Conservation (phyloP, 2,797 vertebrate genomes). For the Diglossa cyanea region DNA sequence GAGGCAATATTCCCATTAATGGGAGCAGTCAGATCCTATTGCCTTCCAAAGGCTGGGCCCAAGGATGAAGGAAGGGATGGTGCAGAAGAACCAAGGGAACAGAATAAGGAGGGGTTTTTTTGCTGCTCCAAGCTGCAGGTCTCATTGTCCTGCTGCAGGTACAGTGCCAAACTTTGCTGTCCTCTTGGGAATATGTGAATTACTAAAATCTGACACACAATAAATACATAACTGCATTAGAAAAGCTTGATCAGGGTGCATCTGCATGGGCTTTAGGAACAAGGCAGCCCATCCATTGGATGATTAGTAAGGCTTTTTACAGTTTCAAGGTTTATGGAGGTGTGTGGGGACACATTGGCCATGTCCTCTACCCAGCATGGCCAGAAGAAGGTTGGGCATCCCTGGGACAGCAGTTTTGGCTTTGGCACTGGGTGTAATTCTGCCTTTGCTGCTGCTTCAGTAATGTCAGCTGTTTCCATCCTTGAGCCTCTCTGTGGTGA, state of each 20-base stretch:
- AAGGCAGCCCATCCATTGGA: fast-evolving
- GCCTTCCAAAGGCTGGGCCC: not conserved
- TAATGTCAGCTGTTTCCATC: not conserved
- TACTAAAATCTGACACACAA: not conserved
- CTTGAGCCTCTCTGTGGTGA: fast-evolving
- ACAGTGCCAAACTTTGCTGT: not conserved
- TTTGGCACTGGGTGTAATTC: not conserved
- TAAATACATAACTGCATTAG: not conserved
- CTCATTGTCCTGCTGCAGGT: not conserved
- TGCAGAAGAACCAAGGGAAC: not conserved
- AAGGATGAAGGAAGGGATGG: not conserved
- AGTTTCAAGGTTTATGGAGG: not conserved
- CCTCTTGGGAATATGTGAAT: not conserved
- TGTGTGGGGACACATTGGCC: fast-evolving
- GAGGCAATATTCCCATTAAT: not conserved
- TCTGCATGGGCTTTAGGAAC: not conserved
- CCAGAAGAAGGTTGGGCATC: not conserved
- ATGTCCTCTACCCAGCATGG: fast-evolving
- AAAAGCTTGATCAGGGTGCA: not conserved
- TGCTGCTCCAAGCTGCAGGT: not conserved
- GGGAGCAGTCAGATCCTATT: not conserved
- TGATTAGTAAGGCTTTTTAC: not conserved
- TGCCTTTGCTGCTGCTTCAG: not conserved
- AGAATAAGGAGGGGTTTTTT: not conserved
- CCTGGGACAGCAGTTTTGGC: not conserved